phyloP scores from a whole-genome alignment of 2,888 invertebrate genomes.

The Pseudoips prasinana region DNA sequence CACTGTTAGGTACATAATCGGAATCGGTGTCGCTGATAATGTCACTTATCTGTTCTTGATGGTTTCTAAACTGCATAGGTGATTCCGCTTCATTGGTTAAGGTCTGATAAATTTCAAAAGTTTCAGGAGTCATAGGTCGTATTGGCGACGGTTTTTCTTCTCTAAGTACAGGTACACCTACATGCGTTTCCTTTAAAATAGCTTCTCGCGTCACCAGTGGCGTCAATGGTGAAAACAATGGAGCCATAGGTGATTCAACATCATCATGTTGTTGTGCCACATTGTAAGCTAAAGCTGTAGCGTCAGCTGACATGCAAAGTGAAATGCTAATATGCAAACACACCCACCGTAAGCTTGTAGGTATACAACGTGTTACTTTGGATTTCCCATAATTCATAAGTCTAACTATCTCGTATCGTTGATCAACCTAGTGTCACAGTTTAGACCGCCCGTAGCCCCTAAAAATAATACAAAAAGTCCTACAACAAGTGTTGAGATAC shows the following conservation, averaged over 20 bases:
- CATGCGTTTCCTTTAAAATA: slow-evolving; percentile 2
- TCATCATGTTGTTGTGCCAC: slow-evolving; percentile 8
- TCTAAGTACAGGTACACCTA: slow-evolving; percentile 5
- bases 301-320: slow-evolving; percentile 8
- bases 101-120: slow-evolving; percentile 8
- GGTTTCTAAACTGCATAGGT: slow-evolving; percentile 3
- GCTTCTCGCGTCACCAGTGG: slow-evolving; percentile 4
- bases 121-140: slow-evolving; percentile 6
- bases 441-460: neutral
- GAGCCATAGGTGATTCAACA: slow-evolving; percentile 7
- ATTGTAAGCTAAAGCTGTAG: slow-evolving; percentile 6
- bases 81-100: slow-evolving; percentile 7
- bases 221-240: slow-evolving; percentile 7
- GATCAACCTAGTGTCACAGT: neutral
- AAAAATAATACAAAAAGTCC: slow-evolving; percentile 4
- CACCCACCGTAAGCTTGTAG: slow-evolving; percentile 8
- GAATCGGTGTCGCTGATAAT: slow-evolving; percentile 4
- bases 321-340: slow-evolving; percentile 8
- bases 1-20: slow-evolving; percentile 5
- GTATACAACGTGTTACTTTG: slow-evolving; percentile 8
- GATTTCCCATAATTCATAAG: slow-evolving; percentile 8
- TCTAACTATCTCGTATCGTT: slow-evolving; percentile 1
- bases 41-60: slow-evolving; percentile 3
- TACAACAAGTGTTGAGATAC: slow-evolving; percentile 1
- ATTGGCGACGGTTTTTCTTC: slow-evolving; percentile 7